Percentiles rank a stretch among this genome's conserved stretches.
Evolutionary conservation across 1,140 invertebrate genomes (phyloP).

Genomic region (Drosophila setifemur): DNA sequence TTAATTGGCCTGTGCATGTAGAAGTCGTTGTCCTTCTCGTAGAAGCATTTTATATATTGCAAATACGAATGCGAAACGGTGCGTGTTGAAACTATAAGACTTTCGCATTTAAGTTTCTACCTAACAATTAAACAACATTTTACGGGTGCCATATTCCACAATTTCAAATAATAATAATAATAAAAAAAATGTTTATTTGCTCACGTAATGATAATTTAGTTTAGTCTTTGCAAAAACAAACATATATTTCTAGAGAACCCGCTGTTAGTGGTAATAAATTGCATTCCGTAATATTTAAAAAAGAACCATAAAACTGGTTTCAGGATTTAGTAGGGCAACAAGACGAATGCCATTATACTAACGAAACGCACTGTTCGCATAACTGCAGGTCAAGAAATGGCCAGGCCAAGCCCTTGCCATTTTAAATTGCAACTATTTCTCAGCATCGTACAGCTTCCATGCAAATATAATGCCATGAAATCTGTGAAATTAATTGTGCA

Average conservation of each 20-base stretch:
- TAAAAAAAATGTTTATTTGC: too few species aligned
- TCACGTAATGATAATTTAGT: too few species aligned
- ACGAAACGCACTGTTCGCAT: slow-evolving; percentile 16
- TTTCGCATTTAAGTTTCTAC: not conserved
- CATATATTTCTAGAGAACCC: too few species aligned
- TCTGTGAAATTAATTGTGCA: slow-evolving; percentile 48
- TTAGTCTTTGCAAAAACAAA: too few species aligned
- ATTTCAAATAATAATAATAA: not conserved
- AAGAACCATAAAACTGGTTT: too few species aligned
- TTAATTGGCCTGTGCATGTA: slow-evolving; percentile 57
- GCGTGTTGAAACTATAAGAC: slow-evolving; percentile 15
- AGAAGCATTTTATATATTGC: slow-evolving; percentile 46
- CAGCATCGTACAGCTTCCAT: slow-evolving; percentile 37
- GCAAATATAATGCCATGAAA: slow-evolving; percentile 36
- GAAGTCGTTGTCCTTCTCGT: slow-evolving; percentile 6
- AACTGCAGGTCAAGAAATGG: not conserved
- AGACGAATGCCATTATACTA: not conserved
- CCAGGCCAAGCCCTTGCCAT: slow-evolving; percentile 6
- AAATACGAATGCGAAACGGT: slow-evolving; percentile 8
- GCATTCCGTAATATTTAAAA: too few species aligned
- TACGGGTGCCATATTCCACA: not conserved
- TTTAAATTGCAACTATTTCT: slow-evolving; percentile 8
- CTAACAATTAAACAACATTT: not conserved
- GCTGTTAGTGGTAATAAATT: too few species aligned
- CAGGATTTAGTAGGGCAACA: too few species aligned